Evolutionary conservation across 2,888 invertebrate genomes (phyloP).

Genomic region (Mimumesa dahlbomi): DNA sequence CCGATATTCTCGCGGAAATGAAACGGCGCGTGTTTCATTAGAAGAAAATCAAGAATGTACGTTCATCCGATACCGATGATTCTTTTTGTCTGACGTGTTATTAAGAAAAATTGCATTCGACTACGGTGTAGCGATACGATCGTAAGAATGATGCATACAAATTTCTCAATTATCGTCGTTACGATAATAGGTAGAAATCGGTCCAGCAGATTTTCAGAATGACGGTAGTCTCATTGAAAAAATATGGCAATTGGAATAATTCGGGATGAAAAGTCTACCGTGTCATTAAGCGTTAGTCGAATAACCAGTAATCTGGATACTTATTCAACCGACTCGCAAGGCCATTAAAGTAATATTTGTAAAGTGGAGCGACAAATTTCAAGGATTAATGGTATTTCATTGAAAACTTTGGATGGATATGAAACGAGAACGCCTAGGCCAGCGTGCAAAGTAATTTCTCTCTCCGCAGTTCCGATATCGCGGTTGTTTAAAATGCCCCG

Average conservation of each 20-base stretch:
- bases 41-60: too few species aligned
- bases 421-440: not conserved
- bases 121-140: too few species aligned
- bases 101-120: too few species aligned
- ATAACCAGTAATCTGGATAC: not conserved
- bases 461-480: not conserved
- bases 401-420: constrained; percentile 6
- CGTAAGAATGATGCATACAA: too few species aligned
- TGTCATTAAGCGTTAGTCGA: not conserved
- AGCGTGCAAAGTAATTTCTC: not conserved
- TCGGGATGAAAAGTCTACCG: not conserved
- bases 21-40: too few species aligned
- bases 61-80: too few species aligned
- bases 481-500: not conserved
- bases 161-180: too few species aligned
- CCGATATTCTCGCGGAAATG: too few species aligned
- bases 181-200: too few species aligned
- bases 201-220: too few species aligned
- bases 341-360: constrained; percentile 1
- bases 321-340: constrained; percentile 8
- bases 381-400: constrained; percentile 25
- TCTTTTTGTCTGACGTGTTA: too few species aligned
- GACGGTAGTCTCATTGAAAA: not conserved
- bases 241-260: not conserved
- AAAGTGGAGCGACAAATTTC: constrained; percentile 28